Conservation (phyloP, 2,113 vertebrate genomes). For the Phylloscopus trochilus region DNA sequence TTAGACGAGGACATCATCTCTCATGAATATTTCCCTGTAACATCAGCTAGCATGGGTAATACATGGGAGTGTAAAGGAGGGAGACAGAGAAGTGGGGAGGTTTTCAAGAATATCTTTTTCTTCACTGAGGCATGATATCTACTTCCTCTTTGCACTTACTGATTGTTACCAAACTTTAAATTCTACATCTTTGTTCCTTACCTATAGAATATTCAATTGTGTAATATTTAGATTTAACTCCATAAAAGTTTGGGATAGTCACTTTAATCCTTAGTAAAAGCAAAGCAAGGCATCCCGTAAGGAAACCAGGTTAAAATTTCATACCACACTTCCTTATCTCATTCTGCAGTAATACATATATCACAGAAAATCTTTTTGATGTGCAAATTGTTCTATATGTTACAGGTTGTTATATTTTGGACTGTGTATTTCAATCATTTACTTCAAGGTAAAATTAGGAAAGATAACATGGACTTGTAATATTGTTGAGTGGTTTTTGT, state of each 20-base stretch:
- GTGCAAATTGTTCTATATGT: background rate
- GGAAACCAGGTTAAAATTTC: background rate
- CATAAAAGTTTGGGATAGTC: background rate
- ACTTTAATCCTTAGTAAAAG: background rate
- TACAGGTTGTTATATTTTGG: background rate
- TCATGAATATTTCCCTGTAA: background rate
- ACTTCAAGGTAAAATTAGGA: background rate
- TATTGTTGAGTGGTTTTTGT: background rate
- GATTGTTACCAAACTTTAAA: background rate
- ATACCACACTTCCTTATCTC: background rate
- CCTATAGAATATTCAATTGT: background rate
- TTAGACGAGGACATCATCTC: background rate
- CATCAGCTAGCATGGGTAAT: background rate
- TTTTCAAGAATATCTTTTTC: background rate
- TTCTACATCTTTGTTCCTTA: background rate
- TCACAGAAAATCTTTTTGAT: background rate
- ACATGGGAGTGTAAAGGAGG: fast-evolving
- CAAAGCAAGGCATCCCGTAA: background rate
- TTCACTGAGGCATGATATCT: background rate
- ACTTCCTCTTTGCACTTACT: background rate
- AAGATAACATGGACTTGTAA: background rate
- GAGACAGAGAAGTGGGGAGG: background rate
- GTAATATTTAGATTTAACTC: background rate
- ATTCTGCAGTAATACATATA: background rate
- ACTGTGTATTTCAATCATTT: background rate